Conservation (phyloP, 2,888 invertebrate genomes). For the Dryobota labecula region DNA sequence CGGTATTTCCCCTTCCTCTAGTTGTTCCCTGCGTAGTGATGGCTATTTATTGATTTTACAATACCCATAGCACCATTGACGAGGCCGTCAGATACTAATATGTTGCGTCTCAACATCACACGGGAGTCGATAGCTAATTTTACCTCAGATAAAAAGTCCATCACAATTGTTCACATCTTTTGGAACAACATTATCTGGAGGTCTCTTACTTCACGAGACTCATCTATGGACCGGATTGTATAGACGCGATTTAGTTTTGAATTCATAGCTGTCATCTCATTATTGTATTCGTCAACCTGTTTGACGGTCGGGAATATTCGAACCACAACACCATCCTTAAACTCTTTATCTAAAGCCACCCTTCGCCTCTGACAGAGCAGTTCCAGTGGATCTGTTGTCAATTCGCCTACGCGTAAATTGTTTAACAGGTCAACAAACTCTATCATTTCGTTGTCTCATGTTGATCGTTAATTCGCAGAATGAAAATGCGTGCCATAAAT, state of each 20-base stretch:
- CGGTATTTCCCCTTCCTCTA: not conserved
- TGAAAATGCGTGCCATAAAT: not conserved
- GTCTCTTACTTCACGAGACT: not conserved
- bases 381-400: not conserved
- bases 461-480: not conserved
- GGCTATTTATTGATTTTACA: not conserved
- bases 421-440: not conserved
- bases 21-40: not conserved
- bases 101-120: not conserved
- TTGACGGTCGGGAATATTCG: not conserved
- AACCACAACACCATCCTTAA: not conserved
- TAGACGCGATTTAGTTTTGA: not conserved
- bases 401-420: not conserved
- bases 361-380: not conserved
- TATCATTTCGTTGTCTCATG: not conserved
- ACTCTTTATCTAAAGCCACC: not conserved
- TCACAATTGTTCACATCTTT: not conserved
- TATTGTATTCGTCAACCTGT: not conserved
- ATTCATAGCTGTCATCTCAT: not conserved
- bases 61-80: not conserved
- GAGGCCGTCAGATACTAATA: not conserved
- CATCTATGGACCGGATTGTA: not conserved
- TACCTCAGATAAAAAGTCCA: not conserved
- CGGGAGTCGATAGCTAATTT: not conserved
- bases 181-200: too few relatives aligned